Conservation (phyloP, 1,140 invertebrate species). For the Anastatus disparis region DNA sequence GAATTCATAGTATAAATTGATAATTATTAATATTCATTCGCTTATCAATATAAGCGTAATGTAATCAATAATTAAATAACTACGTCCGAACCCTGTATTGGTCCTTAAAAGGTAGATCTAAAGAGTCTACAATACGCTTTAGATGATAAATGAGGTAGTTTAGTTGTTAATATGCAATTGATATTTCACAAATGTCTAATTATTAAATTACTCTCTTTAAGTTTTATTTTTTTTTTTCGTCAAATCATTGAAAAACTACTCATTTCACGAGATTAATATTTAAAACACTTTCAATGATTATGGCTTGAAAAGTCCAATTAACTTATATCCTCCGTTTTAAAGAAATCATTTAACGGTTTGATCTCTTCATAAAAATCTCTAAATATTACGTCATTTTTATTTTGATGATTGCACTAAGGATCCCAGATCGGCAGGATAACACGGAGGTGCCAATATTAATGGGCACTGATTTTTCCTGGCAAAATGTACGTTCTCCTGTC, state of each 20-base stretch:
- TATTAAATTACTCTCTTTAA: too few species aligned
- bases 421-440: constrained; percentile 51
- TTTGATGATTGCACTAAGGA: constrained; percentile 55
- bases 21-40: neutral
- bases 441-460: constrained; percentile 52
- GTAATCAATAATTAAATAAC: neutral
- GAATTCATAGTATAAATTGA: too few species aligned
- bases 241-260: too few species aligned
- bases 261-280: too few species aligned
- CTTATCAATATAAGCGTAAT: neutral
- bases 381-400: constrained; percentile 40
- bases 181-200: neutral
- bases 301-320: neutral
- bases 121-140: neutral
- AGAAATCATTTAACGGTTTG: too few species aligned
- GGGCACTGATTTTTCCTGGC: constrained; percentile 56
- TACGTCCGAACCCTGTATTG: neutral
- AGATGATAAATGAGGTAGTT: constrained; percentile 31
- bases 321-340: neutral
- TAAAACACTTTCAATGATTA: too few species aligned
- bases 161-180: constrained; percentile 17
- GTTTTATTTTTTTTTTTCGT: too few species aligned
- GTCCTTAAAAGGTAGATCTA: constrained; percentile 7
- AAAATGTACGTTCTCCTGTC: constrained; percentile 56
- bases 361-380: too few species aligned